These are phyloP conservation scores for Leptura quadrifasciata DNA, from an alignment of 2,888 invertebrate genomes.

Conservation along the genomic window DNA sequence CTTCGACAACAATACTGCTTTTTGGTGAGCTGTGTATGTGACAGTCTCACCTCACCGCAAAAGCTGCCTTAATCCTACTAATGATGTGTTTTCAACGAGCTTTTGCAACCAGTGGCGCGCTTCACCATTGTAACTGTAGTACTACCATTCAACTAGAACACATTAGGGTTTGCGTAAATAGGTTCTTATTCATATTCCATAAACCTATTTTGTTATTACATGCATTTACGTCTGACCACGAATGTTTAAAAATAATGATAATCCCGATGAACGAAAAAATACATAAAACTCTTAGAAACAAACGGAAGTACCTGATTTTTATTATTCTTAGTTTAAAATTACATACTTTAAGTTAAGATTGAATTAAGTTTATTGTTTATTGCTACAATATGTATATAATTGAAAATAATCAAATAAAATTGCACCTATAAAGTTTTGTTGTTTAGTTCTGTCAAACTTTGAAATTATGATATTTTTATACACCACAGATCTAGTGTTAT, in stretches of 20 bases:
- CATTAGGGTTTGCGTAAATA: not conserved
- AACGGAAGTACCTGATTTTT: not conserved
- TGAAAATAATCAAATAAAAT: no score
- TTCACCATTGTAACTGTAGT: constrained; percentile 1
- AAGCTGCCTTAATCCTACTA: constrained; percentile 68
- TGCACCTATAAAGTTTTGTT: no score
- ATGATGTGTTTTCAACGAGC: constrained; percentile 66
- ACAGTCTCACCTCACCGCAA: constrained; percentile 69
- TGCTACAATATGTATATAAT: no score
- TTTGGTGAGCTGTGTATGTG: constrained; percentile 66
- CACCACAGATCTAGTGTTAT: no score
- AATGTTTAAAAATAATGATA: not conserved
- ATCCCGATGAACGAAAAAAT: not conserved
- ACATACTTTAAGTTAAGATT: no score
- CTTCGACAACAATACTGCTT: constrained; percentile 67
- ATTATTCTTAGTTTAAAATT: not conserved
- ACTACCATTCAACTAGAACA: not conserved
- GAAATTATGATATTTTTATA: no score
- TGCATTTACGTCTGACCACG: not conserved
- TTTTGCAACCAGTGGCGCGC: constrained; percentile 54
- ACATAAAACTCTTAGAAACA: not conserved
- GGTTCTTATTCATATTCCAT: constrained; percentile 1
- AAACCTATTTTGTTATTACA: constrained; percentile 3
- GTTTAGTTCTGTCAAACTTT: no score
- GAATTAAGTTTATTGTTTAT: no score